These are phyloP conservation scores for Cladorhizidae sp. DNA, from an alignment of 37 sponge, comb jelly and placozoan species.

Conservation along the genomic window DNA sequence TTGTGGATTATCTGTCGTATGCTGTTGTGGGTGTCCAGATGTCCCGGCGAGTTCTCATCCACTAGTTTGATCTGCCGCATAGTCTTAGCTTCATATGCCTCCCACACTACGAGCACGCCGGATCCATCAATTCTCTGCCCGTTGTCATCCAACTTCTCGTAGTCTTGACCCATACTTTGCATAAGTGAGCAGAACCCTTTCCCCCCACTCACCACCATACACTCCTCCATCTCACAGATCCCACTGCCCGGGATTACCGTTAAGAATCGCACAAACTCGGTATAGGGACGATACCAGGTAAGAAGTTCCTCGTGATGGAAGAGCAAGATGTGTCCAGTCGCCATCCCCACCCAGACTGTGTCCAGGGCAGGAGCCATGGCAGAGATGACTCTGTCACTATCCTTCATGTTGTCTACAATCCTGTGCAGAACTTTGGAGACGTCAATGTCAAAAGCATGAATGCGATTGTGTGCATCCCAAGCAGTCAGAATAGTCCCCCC, in stretches of 20 bases:
- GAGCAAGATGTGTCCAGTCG: slow-evolving; percentile 84
- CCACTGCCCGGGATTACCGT: slow-evolving; percentile 48
- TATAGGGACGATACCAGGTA: slow-evolving; percentile 65
- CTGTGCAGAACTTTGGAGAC: slow-evolving; percentile 1
- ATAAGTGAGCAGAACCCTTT: slow-evolving; percentile 51
- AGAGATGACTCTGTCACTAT: slow-evolving; percentile 58
- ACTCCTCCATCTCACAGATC: slow-evolving; percentile 62
- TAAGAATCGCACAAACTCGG: slow-evolving; percentile 70
- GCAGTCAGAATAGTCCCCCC: slow-evolving; percentile 63
- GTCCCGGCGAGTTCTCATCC: slow-evolving; percentile 27
- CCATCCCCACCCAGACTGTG: slow-evolving; percentile 85
- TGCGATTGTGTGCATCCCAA: slow-evolving; percentile 57
- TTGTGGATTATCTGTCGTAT: slow-evolving; percentile 31
- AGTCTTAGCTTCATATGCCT: slow-evolving; percentile 54
- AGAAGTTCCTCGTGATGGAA: slow-evolving; percentile 62
- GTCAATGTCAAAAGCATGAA: slow-evolving; percentile 53
- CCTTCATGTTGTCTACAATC: neutral
- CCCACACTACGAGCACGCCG: slow-evolving; percentile 70
- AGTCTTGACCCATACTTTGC: slow-evolving; percentile 1
- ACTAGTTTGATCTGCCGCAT: slow-evolving; percentile 59
- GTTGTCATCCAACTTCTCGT: slow-evolving; percentile 35
- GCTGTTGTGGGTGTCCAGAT: slow-evolving; percentile 37
- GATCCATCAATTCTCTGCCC: slow-evolving; percentile 21
- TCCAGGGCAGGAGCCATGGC: slow-evolving; percentile 75
- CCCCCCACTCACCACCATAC: slow-evolving; percentile 73